Evolutionary conservation across 1,140 invertebrate genomes (phyloP).

Genomic region (Trichonephila clavata): DNA sequence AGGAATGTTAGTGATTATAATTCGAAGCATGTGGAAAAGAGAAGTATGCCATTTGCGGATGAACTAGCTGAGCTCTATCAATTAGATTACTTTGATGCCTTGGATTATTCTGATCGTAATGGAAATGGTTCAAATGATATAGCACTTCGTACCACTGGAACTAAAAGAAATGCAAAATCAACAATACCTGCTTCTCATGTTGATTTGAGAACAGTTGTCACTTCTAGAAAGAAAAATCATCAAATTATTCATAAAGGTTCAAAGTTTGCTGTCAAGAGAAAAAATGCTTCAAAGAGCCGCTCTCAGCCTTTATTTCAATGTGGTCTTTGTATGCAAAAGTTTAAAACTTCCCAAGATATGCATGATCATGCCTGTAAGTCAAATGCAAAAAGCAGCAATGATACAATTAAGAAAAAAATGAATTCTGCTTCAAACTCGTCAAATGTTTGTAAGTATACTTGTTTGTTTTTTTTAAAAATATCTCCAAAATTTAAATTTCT

Average conservation of each 20-base stretch:
- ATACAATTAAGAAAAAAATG: conserved; percentile 25
- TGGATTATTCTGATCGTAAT: not conserved
- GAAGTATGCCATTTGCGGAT: conserved; percentile 37
- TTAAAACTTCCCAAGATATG: conserved; percentile 67
- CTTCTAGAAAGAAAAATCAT: conserved; percentile 37
- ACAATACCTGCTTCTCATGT: conserved; percentile 69
- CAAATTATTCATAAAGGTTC: not conserved
- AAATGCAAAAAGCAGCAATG: not conserved
- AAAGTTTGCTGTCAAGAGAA: conserved; percentile 17
- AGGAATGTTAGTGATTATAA: conserved; percentile 44
- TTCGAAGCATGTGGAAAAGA: conserved; percentile 60
- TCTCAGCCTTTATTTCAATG: conserved; percentile 62
- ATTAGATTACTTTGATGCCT: conserved; percentile 44
- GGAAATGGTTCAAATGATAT: conserved; percentile 34
- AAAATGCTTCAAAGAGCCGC: not conserved
- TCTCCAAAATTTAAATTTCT: no score
- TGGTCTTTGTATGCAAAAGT: conserved; percentile 69
- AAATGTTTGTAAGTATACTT: conserved; percentile 56
- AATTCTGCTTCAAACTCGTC: not conserved
- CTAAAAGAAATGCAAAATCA: not conserved
- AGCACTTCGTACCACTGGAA: not conserved
- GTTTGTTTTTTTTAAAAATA: not conserved
- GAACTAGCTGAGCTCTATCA: conserved; percentile 61
- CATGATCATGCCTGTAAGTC: conserved; percentile 64
- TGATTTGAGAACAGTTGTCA: conserved; percentile 63